Conservation (phyloP, 2,888 invertebrate genomes). For the Eucriotettix oculatus region DNA sequence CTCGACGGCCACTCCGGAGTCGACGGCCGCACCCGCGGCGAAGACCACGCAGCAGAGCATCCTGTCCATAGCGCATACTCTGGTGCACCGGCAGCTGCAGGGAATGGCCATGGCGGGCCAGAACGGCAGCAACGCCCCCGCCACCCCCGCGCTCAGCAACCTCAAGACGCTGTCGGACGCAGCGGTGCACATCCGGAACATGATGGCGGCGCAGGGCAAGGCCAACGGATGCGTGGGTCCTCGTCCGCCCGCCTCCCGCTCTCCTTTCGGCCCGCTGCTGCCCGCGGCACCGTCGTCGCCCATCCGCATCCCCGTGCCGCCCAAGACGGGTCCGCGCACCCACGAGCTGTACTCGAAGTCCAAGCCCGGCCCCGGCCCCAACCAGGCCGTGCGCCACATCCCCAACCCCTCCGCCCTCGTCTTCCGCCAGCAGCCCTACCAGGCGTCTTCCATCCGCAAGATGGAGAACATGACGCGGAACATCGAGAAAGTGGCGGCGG, state of each 20-base stretch:
- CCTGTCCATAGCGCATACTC: slow-evolving; percentile 15
- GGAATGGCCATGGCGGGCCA: background rate
- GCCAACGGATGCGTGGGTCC: background rate
- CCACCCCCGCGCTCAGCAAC: slow-evolving; percentile 25
- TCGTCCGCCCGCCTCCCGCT: background rate
- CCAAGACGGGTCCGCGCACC: slow-evolving; percentile 21
- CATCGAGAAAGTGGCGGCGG: slow-evolving; percentile 19
- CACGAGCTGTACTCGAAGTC: slow-evolving; percentile 25
- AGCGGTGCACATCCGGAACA: slow-evolving; percentile 20
- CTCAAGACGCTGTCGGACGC: slow-evolving; percentile 33
- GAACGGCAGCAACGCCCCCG: background rate
- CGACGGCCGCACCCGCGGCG: background rate
- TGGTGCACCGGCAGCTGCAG: slow-evolving; percentile 15
- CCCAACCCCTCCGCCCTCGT: slow-evolving; percentile 44
- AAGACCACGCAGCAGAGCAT: slow-evolving; percentile 11
- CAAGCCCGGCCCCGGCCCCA: slow-evolving; percentile 23
- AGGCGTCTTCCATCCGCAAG: slow-evolving; percentile 14
- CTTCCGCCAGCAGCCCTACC: slow-evolving; percentile 29
- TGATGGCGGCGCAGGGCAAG: slow-evolving; percentile 15
- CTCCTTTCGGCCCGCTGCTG: background rate
- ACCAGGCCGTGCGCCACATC: slow-evolving; percentile 43
- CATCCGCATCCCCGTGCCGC: slow-evolving; percentile 9
- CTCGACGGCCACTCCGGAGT: background rate
- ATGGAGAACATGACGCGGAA: slow-evolving; percentile 18
- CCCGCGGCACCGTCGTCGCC: background rate